Conservation (phyloP, 23 tunicate species). For the Botrylloides violaceus region DNA sequence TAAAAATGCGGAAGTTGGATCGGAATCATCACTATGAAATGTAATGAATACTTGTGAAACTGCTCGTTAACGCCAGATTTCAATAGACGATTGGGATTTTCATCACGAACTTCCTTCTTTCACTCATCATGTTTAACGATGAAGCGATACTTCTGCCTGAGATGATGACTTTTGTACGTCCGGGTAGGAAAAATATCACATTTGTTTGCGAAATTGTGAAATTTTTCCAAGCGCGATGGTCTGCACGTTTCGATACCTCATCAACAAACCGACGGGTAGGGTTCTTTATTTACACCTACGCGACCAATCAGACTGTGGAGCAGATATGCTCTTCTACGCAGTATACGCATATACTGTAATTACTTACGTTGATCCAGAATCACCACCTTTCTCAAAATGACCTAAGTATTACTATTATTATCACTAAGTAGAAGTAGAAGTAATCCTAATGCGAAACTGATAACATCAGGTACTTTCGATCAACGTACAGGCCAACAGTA, state of each 20-base stretch:
- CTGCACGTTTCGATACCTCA: neutral
- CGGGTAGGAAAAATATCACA: neutral
- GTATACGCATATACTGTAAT: no score
- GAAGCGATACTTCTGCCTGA: neutral
- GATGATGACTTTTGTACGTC: neutral
- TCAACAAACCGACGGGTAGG: no score
- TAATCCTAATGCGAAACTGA: no score
- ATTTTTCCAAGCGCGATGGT: neutral
- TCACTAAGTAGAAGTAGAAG: no score
- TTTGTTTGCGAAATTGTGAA: neutral
- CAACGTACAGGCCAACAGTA: no score
- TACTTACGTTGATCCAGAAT: no score
- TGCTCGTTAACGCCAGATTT: neutral
- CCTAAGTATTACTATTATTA: no score
- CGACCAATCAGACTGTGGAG: no score
- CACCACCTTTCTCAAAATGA: no score
- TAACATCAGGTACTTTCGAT: no score
- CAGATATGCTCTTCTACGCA: no score
- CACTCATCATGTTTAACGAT: neutral
- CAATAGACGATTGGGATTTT: neutral
- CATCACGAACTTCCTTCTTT: neutral
- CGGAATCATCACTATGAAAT: neutral
- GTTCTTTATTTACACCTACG: no score
- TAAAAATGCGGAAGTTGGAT: neutral
- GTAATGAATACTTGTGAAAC: neutral